Percentiles rank a stretch among this genome's conserved stretches.
phyloP scores from a whole-genome alignment of 2,888 invertebrate species.

The Meiosimyza platycephala region DNA sequence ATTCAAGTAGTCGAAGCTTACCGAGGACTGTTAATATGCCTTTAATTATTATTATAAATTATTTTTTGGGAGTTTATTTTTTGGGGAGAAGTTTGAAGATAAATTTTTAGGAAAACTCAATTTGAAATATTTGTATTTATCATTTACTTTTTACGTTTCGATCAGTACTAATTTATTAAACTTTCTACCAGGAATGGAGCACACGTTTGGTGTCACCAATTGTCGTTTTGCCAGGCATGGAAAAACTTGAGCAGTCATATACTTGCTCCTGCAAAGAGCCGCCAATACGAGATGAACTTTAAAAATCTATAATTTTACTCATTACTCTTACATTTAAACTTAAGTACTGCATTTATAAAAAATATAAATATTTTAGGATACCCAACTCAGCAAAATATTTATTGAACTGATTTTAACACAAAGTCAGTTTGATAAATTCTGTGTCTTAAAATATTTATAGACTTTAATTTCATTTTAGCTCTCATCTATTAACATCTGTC shows the following conservation, averaged over 20 bases:
- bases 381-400: neutral
- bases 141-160: neutral
- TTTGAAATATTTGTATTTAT: neutral
- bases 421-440: neutral
- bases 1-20: no score
- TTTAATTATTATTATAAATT: no score
- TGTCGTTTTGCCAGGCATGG: slow-evolving; percentile 73
- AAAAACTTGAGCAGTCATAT: slow-evolving; percentile 69
- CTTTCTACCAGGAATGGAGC: slow-evolving; percentile 77
- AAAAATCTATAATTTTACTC: slow-evolving; percentile 35
- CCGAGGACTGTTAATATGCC: no score
- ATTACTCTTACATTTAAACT: neutral
- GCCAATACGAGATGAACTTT: slow-evolving; percentile 58
- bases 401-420: neutral
- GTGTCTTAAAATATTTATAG: neutral
- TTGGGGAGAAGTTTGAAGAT: neutral
- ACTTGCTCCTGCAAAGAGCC: slow-evolving; percentile 60
- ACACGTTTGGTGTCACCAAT: slow-evolving; percentile 73
- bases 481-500: neutral
- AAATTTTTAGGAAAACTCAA: neutral
- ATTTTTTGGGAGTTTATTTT: no score
- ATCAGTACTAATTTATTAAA: neutral
- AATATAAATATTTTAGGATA: neutral
- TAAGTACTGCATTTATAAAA: neutral
- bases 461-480: neutral